A percentile compares a stretch with the other conserved stretches of the same genome.
These are phyloP conservation scores for Turritopsis dohrnii DNA, from an alignment of 30 jellyfish, hydroid and myxozoan species.

Conservation along the genomic window DNA sequence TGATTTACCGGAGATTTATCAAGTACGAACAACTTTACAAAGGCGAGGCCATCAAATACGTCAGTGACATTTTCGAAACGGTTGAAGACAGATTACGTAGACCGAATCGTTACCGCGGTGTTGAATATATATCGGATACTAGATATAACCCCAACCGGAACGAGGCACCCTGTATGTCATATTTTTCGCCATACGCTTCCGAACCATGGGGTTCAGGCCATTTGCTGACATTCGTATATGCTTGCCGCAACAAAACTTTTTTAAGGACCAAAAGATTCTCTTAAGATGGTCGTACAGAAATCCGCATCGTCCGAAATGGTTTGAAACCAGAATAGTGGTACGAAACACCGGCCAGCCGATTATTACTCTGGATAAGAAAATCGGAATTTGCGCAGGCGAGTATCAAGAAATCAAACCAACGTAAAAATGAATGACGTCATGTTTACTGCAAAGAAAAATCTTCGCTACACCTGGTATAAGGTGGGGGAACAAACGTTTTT, in stretches of 20 bases:
- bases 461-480: constrained; percentile 3
- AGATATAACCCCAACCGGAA: background rate
- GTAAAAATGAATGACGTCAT: background rate
- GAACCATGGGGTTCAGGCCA: constrained; percentile 25
- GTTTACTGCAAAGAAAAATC: background rate
- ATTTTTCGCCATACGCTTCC: constrained; percentile 19
- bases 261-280: constrained; percentile 1
- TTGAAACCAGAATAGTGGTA: background rate
- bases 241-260: background rate
- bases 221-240: constrained; percentile 13
- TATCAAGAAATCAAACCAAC: constrained; percentile 19
- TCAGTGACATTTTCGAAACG: no score
- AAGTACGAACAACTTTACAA: background rate
- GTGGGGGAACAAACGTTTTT: background rate
- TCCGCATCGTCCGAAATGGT: background rate
- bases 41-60: background rate
- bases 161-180: background rate
- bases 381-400: constrained; percentile 28
- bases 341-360: constrained; percentile 11
- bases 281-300: background rate
- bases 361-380: constrained; percentile 1
- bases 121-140: background rate
- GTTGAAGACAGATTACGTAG: background rate
- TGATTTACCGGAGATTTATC: background rate
- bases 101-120: background rate